Conservation (phyloP, 2,113 vertebrate genomes). For the Cebus imitator region DNA sequence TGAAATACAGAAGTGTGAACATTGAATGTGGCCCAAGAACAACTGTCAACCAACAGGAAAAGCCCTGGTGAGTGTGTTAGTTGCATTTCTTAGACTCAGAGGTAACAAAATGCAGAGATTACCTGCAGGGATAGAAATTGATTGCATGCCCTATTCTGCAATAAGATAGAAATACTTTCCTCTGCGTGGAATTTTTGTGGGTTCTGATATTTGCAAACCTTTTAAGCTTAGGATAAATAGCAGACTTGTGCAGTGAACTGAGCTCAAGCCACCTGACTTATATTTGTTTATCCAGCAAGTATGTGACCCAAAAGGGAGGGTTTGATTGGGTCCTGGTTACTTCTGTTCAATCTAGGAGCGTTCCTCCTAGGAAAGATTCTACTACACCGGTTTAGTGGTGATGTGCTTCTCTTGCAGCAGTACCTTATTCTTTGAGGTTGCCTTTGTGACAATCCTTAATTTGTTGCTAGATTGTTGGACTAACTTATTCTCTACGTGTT, state of each 20-base stretch:
- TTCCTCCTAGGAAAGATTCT: neutral
- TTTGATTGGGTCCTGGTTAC: neutral
- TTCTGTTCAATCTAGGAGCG: neutral
- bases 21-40: neutral
- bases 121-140: neutral
- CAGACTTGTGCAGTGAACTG: neutral
- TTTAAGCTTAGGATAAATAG: neutral
- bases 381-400: neutral
- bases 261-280: neutral
- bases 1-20: neutral
- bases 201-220: neutral
- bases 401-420: neutral
- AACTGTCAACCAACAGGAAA: neutral
- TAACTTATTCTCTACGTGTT: neutral
- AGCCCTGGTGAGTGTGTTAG: neutral
- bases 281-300: neutral
- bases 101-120: neutral
- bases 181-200: neutral
- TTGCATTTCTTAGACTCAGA: neutral
- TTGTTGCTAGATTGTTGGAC: neutral
- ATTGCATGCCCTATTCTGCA: neutral
- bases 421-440: neutral
- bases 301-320: neutral
- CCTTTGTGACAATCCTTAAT: neutral
- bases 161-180: neutral